Evolutionary conservation across 2,113 vertebrate species (phyloP), one percentile per base, ranked within the genome.

Genomic region (Meles meles): DNA sequence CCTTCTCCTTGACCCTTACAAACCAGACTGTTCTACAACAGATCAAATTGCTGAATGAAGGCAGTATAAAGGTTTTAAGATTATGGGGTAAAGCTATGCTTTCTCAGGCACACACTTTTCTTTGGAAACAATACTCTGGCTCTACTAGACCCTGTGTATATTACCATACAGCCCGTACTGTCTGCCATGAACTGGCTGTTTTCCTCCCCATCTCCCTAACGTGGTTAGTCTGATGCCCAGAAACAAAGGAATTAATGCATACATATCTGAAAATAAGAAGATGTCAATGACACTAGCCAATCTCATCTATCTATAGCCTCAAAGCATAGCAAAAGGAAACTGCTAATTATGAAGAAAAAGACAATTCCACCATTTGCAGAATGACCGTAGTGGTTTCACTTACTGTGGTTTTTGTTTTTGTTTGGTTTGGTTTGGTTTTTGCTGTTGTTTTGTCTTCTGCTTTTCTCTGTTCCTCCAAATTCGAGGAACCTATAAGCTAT

Each of bases 121-220:
- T 92, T 76, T 79, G 37, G 14, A 44, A 39, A 59, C 34, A 49
- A 85, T 55, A 8, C 17, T 34, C 23, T 76, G 18, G 6, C 7
- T 31, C 29, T 92, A 57, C 3, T 2, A 31, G 29, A 63, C 7
- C 8, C 9, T 85, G 17, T 10, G 5, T 52, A 31, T 59, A 81
- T 65, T 6, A 17, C 31, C 18, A 49, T 15, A 17, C 0, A 77
- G 34, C 15, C 29, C n/a, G 10, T 37, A 2, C 1, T 23, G 25
- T 18, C 18, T 47, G 5, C 29, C 6, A 13, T 37, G 1, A 25
- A 31, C 3, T 23, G 2, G 0, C 3, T 34, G 25, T 4, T 90
- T 4, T 10, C 13, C 3, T 39, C 14, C 42, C 42, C 25, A 44
- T 31, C 34, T 69, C 25, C 25, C 12, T 11, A 34, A 2, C 7